phyloP scores from a whole-genome alignment of 2,797 vertebrate genomes.

The Anniella stebbinsi region DNA sequence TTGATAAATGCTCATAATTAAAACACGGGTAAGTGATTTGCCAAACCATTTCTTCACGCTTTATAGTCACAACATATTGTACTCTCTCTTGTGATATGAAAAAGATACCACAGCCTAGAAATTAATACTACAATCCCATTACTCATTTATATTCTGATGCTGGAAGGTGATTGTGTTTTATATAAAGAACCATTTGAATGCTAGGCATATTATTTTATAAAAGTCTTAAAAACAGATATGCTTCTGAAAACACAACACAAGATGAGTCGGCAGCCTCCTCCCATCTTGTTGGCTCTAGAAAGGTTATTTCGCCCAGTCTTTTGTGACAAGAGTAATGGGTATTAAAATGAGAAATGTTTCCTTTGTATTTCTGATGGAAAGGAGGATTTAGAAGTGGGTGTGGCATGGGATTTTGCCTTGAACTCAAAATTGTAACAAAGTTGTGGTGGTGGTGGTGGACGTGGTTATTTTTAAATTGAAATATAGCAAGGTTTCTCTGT shows the following conservation, averaged over 20 bases:
- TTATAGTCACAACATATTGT: constrained; percentile 39
- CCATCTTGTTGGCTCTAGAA: not conserved
- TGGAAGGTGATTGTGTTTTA: constrained; percentile 37
- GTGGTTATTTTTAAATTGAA: not conserved
- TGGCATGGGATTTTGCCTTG: not conserved
- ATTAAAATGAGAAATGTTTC: not conserved
- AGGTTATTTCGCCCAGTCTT: not conserved
- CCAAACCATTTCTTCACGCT: constrained; percentile 36
- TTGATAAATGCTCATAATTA: constrained; percentile 47
- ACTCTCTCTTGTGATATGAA: constrained; percentile 30
- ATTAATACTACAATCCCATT: constrained; percentile 38
- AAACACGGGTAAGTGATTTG: constrained; percentile 35
- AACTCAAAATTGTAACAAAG: not conserved
- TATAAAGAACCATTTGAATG: constrained; percentile 11
- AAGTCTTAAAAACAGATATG: not conserved
- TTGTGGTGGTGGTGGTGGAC: not conserved
- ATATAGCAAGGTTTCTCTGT: not conserved
- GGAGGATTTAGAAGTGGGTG: not conserved
- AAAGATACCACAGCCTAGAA: constrained; percentile 24
- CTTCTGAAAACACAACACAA: constrained; percentile 7
- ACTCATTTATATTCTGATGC: constrained; percentile 48
- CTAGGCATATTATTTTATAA: constrained; percentile 16
- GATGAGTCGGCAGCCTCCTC: not conserved
- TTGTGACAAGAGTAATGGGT: not conserved
- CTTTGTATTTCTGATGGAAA: not conserved